Evolutionary conservation across 2,797 vertebrate species (phyloP), one percentile per base, ranked within the genome.

Genomic region (Molothrus ater): DNA sequence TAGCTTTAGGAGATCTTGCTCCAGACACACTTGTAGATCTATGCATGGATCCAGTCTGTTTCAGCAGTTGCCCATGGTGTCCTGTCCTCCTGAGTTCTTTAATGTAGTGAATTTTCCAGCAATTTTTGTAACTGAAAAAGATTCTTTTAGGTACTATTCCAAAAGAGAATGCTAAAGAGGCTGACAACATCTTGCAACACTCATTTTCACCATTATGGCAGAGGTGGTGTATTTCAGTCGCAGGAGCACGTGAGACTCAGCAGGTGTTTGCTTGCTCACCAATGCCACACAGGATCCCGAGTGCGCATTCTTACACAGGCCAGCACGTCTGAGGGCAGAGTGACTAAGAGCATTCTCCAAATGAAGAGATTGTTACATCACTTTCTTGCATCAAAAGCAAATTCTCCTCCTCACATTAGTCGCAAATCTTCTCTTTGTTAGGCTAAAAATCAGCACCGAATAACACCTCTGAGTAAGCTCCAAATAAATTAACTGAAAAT

Each of bases 331-430:
- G 53, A 88, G 76, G 86, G n/a, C 85, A 94, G 24, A 64, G 56
- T 90, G 86, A 81, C 80, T 66, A 80, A 91, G 56, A 51, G 32
- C 73, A 84, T 93, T 83, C 85, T 78, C 93, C 53, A 86, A 19
- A 93, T 59, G 21, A 63, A 92, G 43, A 81, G 38, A 64, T 79
- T 6, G 0, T 66, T 83, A 54, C 24, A 9, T 63, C 72, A 88
- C 31, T 50, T 26, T 92, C 81, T 93, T 64, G 73, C 86, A 81
- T 63, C 69, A 92, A 71, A 92, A 73, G 59, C 56, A 75, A 91
- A 94, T 64, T 86, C 59, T 93, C 42, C 54, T 93, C 29, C 29
- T 90, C 48, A 31, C 13, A 5, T 84, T 38, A 78, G 76, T 90
- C 64, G 66, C 40, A 79, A 72, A 63, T 11, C 51, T 43, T 82